Conservation (phyloP, 2,888 invertebrate genomes). For the Phrixothrix hirtus region DNA sequence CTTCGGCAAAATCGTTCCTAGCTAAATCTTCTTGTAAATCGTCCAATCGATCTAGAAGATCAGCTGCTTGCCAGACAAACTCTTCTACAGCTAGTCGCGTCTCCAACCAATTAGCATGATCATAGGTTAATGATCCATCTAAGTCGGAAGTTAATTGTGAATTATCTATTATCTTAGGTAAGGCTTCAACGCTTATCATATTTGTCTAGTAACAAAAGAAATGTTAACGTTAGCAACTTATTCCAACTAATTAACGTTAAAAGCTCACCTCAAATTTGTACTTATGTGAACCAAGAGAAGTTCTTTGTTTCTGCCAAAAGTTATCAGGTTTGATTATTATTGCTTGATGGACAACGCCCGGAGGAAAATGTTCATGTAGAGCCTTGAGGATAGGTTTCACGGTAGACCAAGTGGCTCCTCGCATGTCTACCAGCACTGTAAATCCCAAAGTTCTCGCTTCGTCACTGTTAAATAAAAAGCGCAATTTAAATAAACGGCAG, state of each 20-base stretch:
- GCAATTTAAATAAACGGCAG: too few relatives aligned
- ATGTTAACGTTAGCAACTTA: too few relatives aligned
- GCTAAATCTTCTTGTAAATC: slow-evolving; percentile 92
- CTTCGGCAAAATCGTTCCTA: slow-evolving; percentile 92
- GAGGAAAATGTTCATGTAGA: slow-evolving; percentile 93
- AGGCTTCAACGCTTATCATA: slow-evolving; percentile 93
- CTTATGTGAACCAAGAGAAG: slow-evolving; percentile 95
- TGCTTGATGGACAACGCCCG: slow-evolving; percentile 87
- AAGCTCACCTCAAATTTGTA: slow-evolving; percentile 93
- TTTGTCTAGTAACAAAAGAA: slow-evolving; percentile 74
- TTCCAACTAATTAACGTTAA: background rate
- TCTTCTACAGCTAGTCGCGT: slow-evolving; percentile 92
- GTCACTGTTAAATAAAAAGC: slow-evolving; percentile 63
- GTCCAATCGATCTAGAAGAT: slow-evolving; percentile 88
- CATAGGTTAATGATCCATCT: slow-evolving; percentile 91
- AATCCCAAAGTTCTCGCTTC: slow-evolving; percentile 87
- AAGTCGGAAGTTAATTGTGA: slow-evolving; percentile 91
- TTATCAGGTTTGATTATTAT: slow-evolving; percentile 98
- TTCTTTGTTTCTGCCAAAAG: slow-evolving; percentile 99
- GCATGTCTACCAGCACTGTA: slow-evolving; percentile 97
- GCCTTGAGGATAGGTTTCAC: slow-evolving; percentile 98
- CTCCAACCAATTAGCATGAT: slow-evolving; percentile 97
- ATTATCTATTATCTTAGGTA: slow-evolving; percentile 90
- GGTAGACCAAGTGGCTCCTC: slow-evolving; percentile 93
- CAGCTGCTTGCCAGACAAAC: slow-evolving; percentile 94